Conservation (phyloP, 2,113 vertebrate species). For the Columba livia region DNA sequence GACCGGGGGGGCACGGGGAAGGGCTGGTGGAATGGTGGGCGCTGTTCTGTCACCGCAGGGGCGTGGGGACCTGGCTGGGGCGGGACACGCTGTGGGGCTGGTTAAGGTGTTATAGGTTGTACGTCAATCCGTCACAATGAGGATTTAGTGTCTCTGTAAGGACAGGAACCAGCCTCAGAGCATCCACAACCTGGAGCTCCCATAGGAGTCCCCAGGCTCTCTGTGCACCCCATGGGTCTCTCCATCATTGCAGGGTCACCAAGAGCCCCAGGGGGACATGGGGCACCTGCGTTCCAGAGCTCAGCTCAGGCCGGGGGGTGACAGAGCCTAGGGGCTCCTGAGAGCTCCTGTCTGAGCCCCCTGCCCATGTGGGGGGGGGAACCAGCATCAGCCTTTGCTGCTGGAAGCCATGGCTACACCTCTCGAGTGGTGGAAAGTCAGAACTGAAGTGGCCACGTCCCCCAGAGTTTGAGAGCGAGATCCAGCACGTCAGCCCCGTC, state of each 20-base stretch:
- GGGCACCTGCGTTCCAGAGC: too few relatives aligned
- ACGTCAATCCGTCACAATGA: not conserved
- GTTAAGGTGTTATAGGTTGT: not conserved
- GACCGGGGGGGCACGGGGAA: not conserved
- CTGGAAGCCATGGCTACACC: not conserved
- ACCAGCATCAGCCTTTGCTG: not conserved
- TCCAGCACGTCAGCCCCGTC: rapidly evolving
- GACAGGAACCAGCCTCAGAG: not conserved
- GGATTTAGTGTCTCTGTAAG: not conserved
- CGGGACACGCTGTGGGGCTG: too few relatives aligned
- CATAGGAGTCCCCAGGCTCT: too few relatives aligned
- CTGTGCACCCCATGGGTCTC: too few relatives aligned
- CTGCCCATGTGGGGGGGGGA: not conserved
- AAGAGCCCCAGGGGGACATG: too few relatives aligned
- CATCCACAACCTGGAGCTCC: too few relatives aligned
- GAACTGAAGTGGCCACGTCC: not conserved
- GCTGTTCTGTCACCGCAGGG: not conserved
- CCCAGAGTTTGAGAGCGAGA: not conserved
- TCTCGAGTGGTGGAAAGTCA: not conserved
- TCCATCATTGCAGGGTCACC: too few relatives aligned
- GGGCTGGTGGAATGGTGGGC: not conserved
- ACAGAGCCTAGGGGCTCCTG: too few relatives aligned
- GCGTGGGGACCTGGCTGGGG: rapidly evolving
- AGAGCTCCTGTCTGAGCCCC: not conserved
- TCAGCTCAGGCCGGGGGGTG: too few relatives aligned